phyloP scores from a whole-genome alignment of 2,113 vertebrate species.

The Hiodon alosoides region DNA sequence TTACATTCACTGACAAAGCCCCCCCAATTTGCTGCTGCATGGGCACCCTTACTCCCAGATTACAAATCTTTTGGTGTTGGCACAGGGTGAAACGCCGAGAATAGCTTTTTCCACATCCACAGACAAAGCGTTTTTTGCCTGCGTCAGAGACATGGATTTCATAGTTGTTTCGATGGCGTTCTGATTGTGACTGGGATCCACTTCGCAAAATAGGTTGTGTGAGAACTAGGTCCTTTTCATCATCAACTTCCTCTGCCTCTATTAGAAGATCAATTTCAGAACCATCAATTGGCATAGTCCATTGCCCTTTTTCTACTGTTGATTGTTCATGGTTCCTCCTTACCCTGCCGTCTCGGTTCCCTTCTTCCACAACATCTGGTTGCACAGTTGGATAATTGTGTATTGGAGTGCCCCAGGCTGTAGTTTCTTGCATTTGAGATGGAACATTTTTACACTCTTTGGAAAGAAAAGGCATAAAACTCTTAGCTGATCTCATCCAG shows the following conservation, averaged over 20 bases:
- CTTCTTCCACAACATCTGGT: neutral
- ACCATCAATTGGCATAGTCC: conserved; percentile 62
- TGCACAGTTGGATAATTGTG: conserved; percentile 17
- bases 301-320: conserved; percentile 42
- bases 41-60: conserved; percentile 32
- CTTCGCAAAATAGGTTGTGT: conserved; percentile 17
- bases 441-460: conserved; percentile 25
- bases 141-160: conserved; percentile 46
- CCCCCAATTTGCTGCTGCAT: conserved; percentile 25
- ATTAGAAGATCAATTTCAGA: conserved; percentile 47
- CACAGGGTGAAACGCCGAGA: conserved; percentile 55
- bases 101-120: conserved; percentile 62
- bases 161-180: conserved; percentile 31
- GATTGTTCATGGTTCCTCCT: neutral
- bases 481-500: conserved; percentile 38
- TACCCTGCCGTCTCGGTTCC: neutral
- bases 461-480: conserved; percentile 40
- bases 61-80: conserved; percentile 58
- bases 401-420: conserved; percentile 16
- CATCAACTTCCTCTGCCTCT: conserved; percentile 29
- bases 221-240: conserved; percentile 20
- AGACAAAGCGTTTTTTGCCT: conserved; percentile 57
- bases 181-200: conserved; percentile 6
- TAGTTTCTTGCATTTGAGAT: conserved; percentile 16
- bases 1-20: conserved; percentile 23